These are phyloP conservation scores for Ctenodactylus gundi DNA, from an alignment of 2,113 vertebrate genomes.

Conservation along the genomic window DNA sequence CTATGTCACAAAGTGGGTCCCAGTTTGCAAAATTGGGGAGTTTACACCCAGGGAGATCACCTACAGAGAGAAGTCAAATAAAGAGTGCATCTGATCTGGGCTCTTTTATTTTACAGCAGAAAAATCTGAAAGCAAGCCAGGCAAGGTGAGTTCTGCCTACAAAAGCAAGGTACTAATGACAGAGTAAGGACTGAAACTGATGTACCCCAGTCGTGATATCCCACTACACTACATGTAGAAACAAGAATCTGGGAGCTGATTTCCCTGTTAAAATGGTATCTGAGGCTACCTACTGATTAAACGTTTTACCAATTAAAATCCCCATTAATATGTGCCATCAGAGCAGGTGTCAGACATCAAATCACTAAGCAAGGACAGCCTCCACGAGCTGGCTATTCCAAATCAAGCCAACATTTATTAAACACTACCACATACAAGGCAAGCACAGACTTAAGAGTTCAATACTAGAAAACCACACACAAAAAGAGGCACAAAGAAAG, in stretches of 20 bases:
- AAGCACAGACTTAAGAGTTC: neutral
- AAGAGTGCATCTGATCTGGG: neutral
- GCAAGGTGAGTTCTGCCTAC: neutral
- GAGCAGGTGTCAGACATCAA: conserved; percentile 21
- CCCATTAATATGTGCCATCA: neutral
- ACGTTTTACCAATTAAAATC: conserved; percentile 28
- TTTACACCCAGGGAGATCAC: neutral
- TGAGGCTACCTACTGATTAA: conserved; percentile 18
- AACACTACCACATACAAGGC: conserved; percentile 17
- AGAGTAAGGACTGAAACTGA: neutral
- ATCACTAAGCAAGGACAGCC: conserved; percentile 3
- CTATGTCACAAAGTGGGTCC: neutral
- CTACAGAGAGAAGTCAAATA: neutral
- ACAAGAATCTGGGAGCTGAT: neutral
- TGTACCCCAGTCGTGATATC: neutral
- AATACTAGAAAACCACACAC: neutral
- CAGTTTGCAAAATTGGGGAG: neutral
- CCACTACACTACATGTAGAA: neutral
- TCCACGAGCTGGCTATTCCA: neutral
- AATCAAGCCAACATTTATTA: conserved; percentile 36
- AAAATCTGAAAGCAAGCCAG: neutral
- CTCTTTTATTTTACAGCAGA: conserved; percentile 12
- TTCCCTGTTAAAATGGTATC: neutral
- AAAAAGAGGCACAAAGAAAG: neutral
- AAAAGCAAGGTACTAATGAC: neutral